Conservation (phyloP, 2,797 vertebrate species). For the Dendrocincla tyrannina region DNA sequence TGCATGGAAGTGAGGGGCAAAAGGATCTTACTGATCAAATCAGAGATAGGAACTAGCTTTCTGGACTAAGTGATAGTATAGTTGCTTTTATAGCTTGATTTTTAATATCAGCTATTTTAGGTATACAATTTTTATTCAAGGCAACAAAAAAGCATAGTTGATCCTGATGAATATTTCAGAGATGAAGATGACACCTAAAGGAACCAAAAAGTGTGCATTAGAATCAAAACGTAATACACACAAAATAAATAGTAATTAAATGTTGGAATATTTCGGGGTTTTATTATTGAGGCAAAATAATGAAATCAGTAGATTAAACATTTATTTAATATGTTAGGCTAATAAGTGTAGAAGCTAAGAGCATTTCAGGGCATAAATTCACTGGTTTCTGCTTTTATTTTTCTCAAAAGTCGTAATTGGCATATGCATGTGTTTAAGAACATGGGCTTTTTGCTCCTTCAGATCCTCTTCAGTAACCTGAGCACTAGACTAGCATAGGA, state of each 20-base stretch:
- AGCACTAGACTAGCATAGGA: neutral
- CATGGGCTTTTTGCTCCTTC: neutral
- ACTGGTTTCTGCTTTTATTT: neutral
- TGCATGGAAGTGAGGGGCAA: neutral
- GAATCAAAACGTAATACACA: neutral
- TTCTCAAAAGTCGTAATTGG: neutral
- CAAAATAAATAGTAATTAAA: constrained; percentile 1
- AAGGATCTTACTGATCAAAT: neutral
- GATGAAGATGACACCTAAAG: neutral
- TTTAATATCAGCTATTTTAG: neutral
- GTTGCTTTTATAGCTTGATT: neutral
- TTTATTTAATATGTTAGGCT: neutral
- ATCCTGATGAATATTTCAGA: neutral
- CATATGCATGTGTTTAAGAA: neutral
- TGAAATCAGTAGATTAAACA: neutral
- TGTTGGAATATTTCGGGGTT: neutral
- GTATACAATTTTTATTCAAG: neutral
- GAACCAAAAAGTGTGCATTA: neutral
- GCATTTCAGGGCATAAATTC: neutral
- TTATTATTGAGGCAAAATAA: neutral
- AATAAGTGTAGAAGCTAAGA: neutral
- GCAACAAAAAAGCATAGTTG: neutral
- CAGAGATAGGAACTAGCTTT: neutral
- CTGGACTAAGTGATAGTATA: neutral
- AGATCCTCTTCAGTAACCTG: neutral